A percentile compares a stretch with the other conserved stretches of the same genome.
Conservation (phyloP, 2,888 invertebrate species). For the Cryptus armator region DNA sequence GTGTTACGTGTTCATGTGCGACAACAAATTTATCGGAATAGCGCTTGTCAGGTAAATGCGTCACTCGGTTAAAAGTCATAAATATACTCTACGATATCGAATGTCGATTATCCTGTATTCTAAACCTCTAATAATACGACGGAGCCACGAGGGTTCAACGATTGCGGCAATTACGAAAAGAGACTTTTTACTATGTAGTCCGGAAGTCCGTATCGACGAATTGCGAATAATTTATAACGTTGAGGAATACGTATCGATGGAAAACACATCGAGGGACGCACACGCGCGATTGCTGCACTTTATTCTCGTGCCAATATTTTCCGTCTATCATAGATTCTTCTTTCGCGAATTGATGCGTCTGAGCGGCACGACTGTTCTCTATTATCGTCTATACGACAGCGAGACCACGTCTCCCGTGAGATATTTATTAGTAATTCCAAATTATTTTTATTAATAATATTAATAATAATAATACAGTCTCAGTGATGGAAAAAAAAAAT, state of each 20-base stretch:
- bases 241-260: constrained; percentile 80
- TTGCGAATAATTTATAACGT: constrained; percentile 82
- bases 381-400: constrained; percentile 86
- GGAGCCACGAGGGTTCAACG: not conserved
- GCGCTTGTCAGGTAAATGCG: constrained; percentile 85
- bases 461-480: not conserved
- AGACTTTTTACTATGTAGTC: constrained; percentile 22
- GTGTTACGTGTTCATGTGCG: constrained; percentile 83
- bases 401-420: constrained; percentile 72
- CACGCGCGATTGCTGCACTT: constrained; percentile 85
- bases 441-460: not conserved
- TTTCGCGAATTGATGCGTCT: constrained; percentile 88
- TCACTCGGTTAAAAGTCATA: not conserved
- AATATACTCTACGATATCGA: too few species aligned
- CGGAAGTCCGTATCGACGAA: constrained; percentile 50
- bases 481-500: not conserved
- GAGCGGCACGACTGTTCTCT: constrained; percentile 86
- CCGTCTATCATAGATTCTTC: constrained; percentile 87
- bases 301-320: constrained; percentile 88
- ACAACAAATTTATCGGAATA: constrained; percentile 86
- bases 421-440: not conserved
- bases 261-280: constrained; percentile 77
- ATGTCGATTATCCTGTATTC: not conserved
- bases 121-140: not conserved
- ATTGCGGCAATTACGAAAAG: not conserved